Percentiles rank a stretch among this genome's conserved stretches.
Conservation (phyloP, 2,113 vertebrate genomes). For the Lutjanus erythropterus region DNA sequence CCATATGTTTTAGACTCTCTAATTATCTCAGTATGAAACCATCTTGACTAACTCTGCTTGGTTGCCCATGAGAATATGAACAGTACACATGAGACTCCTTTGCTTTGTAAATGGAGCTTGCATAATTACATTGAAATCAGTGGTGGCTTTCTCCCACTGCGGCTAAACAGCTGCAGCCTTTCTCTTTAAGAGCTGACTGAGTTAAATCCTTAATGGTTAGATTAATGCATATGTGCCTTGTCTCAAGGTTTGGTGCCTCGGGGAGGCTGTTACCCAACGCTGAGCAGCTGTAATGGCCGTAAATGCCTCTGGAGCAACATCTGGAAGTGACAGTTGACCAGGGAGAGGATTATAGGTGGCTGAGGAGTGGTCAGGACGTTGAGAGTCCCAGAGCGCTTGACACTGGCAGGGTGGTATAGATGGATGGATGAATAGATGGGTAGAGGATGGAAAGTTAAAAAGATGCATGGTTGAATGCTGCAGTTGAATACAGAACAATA, state of each 20-base stretch:
- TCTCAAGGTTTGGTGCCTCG: constrained; percentile 50
- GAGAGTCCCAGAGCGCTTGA: neutral
- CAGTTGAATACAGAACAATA: neutral
- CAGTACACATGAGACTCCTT: constrained; percentile 40
- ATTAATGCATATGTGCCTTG: constrained; percentile 66
- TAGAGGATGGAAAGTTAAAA: neutral
- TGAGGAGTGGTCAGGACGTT: constrained; percentile 20
- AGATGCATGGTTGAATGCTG: neutral
- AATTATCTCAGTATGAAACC: constrained; percentile 40
- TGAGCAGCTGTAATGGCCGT: constrained; percentile 68
- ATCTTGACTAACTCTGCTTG: constrained; percentile 48
- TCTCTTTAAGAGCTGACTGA: constrained; percentile 51
- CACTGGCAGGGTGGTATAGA: neutral
- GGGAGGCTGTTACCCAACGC: constrained; percentile 58
- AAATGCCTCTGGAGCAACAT: constrained; percentile 67
- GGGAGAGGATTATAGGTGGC: constrained; percentile 7
- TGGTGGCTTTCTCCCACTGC: constrained; percentile 30
- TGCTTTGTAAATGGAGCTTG: constrained; percentile 59
- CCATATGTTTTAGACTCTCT: constrained; percentile 52
- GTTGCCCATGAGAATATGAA: constrained; percentile 20
- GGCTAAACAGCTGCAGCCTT: constrained; percentile 45
- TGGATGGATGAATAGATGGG: neutral
- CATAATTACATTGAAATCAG: constrained; percentile 43
- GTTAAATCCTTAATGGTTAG: constrained; percentile 73
- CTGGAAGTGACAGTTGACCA: constrained; percentile 54